Base-by-base conservation (phyloP, 2,113 vertebrate genomes). In the Agapornis roseicollis region DNA sequence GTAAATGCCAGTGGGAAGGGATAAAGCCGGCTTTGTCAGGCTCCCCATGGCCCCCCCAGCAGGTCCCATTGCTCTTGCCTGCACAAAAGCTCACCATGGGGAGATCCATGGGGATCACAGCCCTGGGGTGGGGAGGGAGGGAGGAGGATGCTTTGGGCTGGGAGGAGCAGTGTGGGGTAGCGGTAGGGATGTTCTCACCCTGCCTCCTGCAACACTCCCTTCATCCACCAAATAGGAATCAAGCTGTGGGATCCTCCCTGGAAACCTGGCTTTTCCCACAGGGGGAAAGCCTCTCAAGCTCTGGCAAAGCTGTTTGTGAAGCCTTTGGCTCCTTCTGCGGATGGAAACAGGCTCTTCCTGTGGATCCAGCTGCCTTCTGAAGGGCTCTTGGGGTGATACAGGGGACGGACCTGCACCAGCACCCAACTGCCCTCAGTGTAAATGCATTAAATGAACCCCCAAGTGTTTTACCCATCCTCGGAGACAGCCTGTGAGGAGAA, bases 121-220 rank as follows among this genome's bases (percentile, higher is more conserved):
- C 58, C 22, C 16, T 5, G 37, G 0, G 5, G 18, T 25, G 64
- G 42, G 44, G 22, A n/a, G 33, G 55, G 55, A 60, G 46, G 44
- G 46, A 47, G 46, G 24, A n/a, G 13, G 65, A 18, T 15, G 49
- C 16, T 46, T 18, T 33, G 31, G 72, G 47, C 35, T 79, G 64
- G 70, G 69, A 70, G 27, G 53, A 72, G 39, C 0, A 0, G 17
- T 13, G 12, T 9, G 60, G 31, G 37, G n/a, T 25, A 28, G 28
- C 0, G 2, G 10, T 25, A n/a, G 58, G 69, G 25, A 2, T 31
- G 11, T 44, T 17, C 66, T 58, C 5, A 2, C 33, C 68, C 47
- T 1, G 11, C 46, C 1, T 3, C 0, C 0, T 25, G 33, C 35
- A 31, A 4, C 13, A 58, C 23, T 42, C 17, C 15, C n/a, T 63